Base-by-base conservation (phyloP, 2,797 vertebrate species). In the Cynodonichthys magdalenae region DNA sequence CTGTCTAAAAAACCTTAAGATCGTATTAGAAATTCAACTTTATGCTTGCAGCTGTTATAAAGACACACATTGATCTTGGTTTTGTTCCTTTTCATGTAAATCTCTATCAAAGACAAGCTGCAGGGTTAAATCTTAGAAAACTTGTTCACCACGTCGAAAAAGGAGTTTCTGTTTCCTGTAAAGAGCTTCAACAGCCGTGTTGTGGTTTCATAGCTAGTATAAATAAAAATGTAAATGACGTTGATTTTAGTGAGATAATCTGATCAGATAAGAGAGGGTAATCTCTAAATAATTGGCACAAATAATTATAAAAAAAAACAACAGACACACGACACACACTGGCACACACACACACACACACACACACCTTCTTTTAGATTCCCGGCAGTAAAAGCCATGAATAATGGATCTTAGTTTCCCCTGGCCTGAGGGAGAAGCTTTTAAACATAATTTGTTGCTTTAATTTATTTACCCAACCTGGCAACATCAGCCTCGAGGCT, bases 361-460 rank as follows among this genome's bases (percentile, higher is more conserved):
- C 66, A 84, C 72, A 75, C 69, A 87, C 81, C 72, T 85, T 77
- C 67, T 70, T 71, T 74, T 71, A 64, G 68, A 87, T 89, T 89
- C 77, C 80, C 20, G 57, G 69, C 74, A 81, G 84, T 84, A 73
- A 85, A 73, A 76, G 15, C 63, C 56, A 90, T 89, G 88, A 90
- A 91, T 90, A 89, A 91, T 91, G 83, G 74, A 89, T 88, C 70
- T 69, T 59, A 69, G 83, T 77, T 87, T 87, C 78, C 60, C 53
- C 60, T 83, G 68, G 86, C 87, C 80, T 75, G 71, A 76, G 87
- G 90, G 84, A 87, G 68, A 90, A 65, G 83, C 88, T 90, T 90
- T 90, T 90, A 88, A 87, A 85, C 79, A 80, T 89, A 89, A 91
- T 90, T 91, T 90, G 90, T 90, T 90, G 80, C 88, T 86, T 90